A percentile compares a stretch with the other conserved stretches of the same genome.
phyloP scores from a whole-genome alignment of 2,113 vertebrate genomes.

The Genyomyrus donnyi region DNA sequence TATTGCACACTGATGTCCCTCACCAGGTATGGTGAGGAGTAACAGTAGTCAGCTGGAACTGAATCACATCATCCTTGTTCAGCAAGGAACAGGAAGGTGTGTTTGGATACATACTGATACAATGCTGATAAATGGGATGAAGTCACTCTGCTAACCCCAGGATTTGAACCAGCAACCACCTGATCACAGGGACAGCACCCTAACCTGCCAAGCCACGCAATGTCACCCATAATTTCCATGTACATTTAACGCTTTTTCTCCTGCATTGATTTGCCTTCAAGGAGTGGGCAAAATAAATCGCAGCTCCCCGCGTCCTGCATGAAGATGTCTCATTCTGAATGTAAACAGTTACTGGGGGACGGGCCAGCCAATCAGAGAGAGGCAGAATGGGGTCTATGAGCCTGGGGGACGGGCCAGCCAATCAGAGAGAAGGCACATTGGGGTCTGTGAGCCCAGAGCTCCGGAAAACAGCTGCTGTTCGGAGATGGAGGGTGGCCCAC shows the following conservation, averaged over 20 bases:
- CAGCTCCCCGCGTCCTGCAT: not conserved
- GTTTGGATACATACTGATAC: not conserved
- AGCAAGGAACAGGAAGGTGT: not conserved
- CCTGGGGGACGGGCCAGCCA: not conserved
- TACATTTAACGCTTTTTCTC: not conserved
- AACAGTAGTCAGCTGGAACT: not conserved
- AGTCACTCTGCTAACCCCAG: not conserved
- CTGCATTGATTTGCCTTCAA: not conserved
- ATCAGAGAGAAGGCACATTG: not conserved
- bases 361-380: not conserved
- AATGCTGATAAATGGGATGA: not conserved
- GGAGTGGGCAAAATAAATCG: not conserved
- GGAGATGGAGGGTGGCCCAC: not conserved
- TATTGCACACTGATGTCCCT: not conserved
- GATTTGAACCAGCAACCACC: not conserved
- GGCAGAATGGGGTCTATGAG: not conserved
- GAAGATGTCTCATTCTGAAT: conserved; percentile 7
- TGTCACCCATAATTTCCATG: not conserved
- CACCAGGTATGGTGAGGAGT: not conserved
- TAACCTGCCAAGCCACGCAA: not conserved
- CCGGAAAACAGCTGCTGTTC: not conserved
- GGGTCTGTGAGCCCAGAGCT: not conserved
- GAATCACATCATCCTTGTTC: not conserved
- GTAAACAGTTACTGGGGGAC: not conserved
- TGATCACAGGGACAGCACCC: not conserved